Conservation (phyloP, 2,113 vertebrate genomes). For the Prionailurus bengalensis region DNA sequence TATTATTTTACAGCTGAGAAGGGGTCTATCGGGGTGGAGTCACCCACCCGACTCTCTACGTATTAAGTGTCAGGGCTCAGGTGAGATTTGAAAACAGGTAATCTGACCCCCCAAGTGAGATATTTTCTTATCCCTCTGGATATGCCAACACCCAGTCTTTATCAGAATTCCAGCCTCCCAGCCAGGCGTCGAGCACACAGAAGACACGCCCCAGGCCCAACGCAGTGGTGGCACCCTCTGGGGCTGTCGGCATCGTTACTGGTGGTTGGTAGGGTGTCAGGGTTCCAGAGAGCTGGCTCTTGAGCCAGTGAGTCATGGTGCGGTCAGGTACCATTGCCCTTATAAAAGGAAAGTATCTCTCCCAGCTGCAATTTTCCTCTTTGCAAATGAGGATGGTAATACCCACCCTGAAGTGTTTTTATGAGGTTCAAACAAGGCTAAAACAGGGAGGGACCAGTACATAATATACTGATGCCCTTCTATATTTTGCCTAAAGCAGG, state of each 20-base stretch:
- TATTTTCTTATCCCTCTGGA: background rate
- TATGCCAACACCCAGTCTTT: fast-evolving
- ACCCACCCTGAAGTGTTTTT: background rate
- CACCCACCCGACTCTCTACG: background rate
- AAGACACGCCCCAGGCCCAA: fast-evolving
- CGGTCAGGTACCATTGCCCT: background rate
- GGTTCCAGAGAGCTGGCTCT: too few relatives aligned
- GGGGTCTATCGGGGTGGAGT: background rate
- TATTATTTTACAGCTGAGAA: background rate
- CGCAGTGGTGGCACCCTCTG: fast-evolving
- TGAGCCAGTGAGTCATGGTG: background rate
- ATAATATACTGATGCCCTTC: background rate
- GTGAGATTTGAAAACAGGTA: background rate
- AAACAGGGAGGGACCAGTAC: background rate
- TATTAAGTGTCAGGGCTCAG: background rate
- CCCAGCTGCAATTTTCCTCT: background rate
- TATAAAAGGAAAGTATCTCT: background rate
- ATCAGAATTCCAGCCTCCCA: background rate
- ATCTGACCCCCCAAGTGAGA: background rate
- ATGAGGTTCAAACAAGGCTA: background rate
- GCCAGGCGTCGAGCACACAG: background rate
- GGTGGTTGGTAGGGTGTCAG: too few relatives aligned
- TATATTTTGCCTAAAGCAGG: background rate
- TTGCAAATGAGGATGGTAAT: background rate
- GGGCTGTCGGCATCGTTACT: background rate